These are phyloP conservation scores for Halictus ligatus DNA, from an alignment of 2,888 invertebrate species.

Conservation along the genomic window DNA sequence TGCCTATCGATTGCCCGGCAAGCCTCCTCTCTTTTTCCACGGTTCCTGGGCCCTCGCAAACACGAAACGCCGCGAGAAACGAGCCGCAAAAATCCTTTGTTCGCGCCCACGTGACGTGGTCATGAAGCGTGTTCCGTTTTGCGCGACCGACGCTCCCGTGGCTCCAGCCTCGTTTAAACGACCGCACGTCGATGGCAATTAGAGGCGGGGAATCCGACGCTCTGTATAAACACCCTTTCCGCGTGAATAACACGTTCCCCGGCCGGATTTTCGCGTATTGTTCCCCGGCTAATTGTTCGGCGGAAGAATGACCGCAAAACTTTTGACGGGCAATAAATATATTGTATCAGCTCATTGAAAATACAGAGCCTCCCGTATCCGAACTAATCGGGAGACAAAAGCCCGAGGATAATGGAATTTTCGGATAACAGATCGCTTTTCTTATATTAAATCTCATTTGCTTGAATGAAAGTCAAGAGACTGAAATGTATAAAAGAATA, in stretches of 20 bases:
- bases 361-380: too few species aligned
- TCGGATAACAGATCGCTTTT: too few species aligned
- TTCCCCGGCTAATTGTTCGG: not conserved
- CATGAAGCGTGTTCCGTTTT: constrained; percentile 48
- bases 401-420: too few species aligned
- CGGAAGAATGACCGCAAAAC: not conserved
- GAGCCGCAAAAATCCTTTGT: constrained; percentile 70
- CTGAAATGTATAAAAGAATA: too few species aligned
- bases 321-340: not conserved
- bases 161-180: constrained; percentile 3
- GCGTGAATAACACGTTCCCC: constrained; percentile 10
- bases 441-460: too few species aligned
- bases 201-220: constrained; percentile 11
- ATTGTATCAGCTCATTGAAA: too few species aligned
- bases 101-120: constrained; percentile 52
- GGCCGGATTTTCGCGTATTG: not conserved
- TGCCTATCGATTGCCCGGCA: constrained; percentile 27
- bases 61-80: constrained; percentile 63
- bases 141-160: constrained; percentile 7
- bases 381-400: too few species aligned
- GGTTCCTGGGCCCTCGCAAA: constrained; percentile 49
- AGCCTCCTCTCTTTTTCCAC: constrained; percentile 45
- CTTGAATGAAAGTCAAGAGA: too few species aligned
- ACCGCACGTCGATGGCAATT: constrained; percentile 29
- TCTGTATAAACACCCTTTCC: constrained; percentile 3